These are phyloP conservation scores for Sinella curviseta DNA, from an alignment of 1,140 invertebrate species.

Conservation along the genomic window DNA sequence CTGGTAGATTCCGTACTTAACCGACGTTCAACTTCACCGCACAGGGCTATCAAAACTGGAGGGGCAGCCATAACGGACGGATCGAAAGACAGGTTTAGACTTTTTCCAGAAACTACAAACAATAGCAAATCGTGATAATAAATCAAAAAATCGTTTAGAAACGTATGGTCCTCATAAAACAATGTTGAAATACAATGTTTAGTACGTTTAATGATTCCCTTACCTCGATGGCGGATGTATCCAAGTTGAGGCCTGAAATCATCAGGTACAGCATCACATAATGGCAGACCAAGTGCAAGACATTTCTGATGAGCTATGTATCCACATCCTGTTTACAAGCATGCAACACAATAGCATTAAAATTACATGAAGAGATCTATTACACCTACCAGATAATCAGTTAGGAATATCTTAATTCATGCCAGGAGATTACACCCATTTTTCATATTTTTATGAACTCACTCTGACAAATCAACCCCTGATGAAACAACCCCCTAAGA, in stretches of 20 bases:
- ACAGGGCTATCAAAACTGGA: constrained; percentile 35
- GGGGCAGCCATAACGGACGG: constrained; percentile 33
- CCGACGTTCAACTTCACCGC: constrained; percentile 39
- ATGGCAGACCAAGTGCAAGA: constrained; percentile 64
- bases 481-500: constrained; percentile 69
- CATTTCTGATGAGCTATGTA: constrained; percentile 72
- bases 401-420: too few species aligned
- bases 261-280: constrained; percentile 52
- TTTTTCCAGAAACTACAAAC: constrained; percentile 43
- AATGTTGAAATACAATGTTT: not conserved
- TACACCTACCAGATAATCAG: too few species aligned
- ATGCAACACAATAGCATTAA: too few species aligned
- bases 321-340: constrained; percentile 68
- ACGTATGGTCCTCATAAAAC: too few species aligned
- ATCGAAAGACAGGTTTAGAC: constrained; percentile 40
- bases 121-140: too few species aligned
- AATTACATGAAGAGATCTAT: too few species aligned
- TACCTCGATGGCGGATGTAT: not conserved
- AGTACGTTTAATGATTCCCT: too few species aligned
- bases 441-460: constrained; percentile 51
- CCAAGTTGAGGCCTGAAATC: not conserved
- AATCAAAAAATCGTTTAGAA: constrained; percentile 26
- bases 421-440: constrained; percentile 6
- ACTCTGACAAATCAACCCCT: constrained; percentile 75
- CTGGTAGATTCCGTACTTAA: constrained; percentile 29